Conservation (phyloP, 2,113 vertebrate genomes). For the Antechinus stuartii region DNA sequence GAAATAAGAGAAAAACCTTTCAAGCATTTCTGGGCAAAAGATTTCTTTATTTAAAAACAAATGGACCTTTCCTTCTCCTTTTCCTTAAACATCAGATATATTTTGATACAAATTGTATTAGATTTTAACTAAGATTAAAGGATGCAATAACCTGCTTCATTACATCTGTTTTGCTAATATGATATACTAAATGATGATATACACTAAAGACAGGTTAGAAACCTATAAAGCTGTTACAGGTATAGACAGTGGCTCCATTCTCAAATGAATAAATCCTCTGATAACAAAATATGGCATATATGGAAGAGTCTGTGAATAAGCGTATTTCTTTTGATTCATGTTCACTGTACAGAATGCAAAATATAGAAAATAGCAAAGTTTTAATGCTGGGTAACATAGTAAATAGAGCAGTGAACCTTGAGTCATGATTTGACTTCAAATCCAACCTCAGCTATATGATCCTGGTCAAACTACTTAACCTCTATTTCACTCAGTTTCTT, state of each 20-base stretch:
- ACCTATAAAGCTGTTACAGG: background rate
- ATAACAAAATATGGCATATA: background rate
- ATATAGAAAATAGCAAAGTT: background rate
- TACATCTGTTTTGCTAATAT: background rate
- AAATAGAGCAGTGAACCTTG: background rate
- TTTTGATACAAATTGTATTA: background rate
- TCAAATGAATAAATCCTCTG: background rate
- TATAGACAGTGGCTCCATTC: background rate
- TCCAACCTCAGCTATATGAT: background rate
- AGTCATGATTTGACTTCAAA: background rate
- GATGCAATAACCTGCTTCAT: background rate
- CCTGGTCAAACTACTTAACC: background rate
- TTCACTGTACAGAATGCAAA: background rate
- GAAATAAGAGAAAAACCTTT: background rate
- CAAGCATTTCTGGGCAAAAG: background rate
- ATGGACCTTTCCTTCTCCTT: background rate
- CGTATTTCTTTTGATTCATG: background rate
- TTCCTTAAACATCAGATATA: conserved; percentile 33
- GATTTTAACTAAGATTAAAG: background rate
- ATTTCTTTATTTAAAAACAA: background rate
- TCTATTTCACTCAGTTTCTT: background rate
- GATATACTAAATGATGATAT: background rate
- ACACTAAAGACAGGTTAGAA: background rate
- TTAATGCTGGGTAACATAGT: background rate
- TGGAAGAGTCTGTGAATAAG: background rate